Evolutionary conservation across 2,888 invertebrate genomes (phyloP).

Genomic region (Xestia ashworthii): DNA sequence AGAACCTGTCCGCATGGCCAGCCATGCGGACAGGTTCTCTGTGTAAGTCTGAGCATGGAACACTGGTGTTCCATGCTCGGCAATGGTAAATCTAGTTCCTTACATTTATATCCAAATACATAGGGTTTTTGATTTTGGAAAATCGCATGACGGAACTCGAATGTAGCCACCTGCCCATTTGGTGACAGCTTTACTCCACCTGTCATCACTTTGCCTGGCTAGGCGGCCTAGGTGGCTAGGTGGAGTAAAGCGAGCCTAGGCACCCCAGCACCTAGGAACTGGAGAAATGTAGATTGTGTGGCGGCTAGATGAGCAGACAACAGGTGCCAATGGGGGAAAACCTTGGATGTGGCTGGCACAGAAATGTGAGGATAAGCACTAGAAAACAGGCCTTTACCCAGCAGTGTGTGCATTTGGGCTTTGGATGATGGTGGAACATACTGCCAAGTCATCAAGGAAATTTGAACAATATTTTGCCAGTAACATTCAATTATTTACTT

Average conservation of each 20-base stretch:
- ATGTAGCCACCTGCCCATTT: too few relatives aligned
- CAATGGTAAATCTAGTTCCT: neutral
- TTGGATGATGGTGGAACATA: neutral
- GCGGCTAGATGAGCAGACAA: too few relatives aligned
- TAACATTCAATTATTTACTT: neutral
- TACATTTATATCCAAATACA: neutral
- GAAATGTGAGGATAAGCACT: neutral
- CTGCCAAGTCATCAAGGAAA: neutral
- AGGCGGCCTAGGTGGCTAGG: too few relatives aligned
- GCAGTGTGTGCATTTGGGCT: neutral
- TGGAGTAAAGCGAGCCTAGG: too few relatives aligned
- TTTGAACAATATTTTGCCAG: neutral
- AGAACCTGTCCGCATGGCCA: neutral
- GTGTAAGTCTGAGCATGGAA: too few relatives aligned
- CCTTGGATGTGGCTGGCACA: neutral
- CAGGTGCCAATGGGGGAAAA: neutral
- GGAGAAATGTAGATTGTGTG: too few relatives aligned
- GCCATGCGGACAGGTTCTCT: too few relatives aligned
- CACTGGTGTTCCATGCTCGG: too few relatives aligned
- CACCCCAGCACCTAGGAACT: too few relatives aligned
- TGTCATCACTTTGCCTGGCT: too few relatives aligned
- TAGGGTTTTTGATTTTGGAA: neutral
- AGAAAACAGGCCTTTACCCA: neutral
- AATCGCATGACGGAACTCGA: neutral
- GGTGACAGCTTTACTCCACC: too few relatives aligned